Percentiles rank a stretch among this genome's conserved stretches.
Evolutionary conservation across 2,888 invertebrate species (phyloP).

Genomic region (Tipula confusa): DNA sequence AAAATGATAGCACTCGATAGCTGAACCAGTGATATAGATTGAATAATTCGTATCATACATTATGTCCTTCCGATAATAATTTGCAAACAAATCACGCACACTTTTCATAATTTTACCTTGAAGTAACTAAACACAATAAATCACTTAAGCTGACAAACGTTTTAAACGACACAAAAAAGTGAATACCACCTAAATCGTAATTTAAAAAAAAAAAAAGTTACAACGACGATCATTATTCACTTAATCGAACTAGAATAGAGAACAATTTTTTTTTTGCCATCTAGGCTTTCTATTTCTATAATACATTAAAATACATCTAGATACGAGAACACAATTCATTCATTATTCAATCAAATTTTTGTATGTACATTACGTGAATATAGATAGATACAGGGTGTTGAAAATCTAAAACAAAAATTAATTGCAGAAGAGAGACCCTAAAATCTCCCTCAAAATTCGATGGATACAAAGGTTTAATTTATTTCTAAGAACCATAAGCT

Average conservation of each 20-base stretch:
- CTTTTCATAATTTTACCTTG: neutral
- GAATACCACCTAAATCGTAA: neutral
- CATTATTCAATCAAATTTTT: neutral
- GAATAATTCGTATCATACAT: too few species aligned
- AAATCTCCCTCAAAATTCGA: too few species aligned
- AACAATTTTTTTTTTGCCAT: neutral
- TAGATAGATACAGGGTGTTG: too few species aligned
- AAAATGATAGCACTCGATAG: too few species aligned
- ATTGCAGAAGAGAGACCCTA: too few species aligned
- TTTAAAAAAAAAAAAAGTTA: neutral
- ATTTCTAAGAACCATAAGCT: too few species aligned
- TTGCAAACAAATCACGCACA: neutral
- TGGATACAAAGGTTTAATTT: too few species aligned
- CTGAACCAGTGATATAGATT: too few species aligned
- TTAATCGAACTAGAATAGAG: neutral
- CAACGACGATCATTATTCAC: neutral
- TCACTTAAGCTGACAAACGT: neutral
- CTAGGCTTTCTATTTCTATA: neutral
- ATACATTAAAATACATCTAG: neutral
- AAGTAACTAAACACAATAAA: neutral
- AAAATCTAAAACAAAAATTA: too few species aligned
- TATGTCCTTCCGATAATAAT: too few species aligned
- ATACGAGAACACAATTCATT: neutral
- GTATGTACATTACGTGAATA: neutral
- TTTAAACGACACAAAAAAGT: neutral